phyloP scores from a whole-genome alignment of 2,888 invertebrate species.

The Nebria salina region DNA sequence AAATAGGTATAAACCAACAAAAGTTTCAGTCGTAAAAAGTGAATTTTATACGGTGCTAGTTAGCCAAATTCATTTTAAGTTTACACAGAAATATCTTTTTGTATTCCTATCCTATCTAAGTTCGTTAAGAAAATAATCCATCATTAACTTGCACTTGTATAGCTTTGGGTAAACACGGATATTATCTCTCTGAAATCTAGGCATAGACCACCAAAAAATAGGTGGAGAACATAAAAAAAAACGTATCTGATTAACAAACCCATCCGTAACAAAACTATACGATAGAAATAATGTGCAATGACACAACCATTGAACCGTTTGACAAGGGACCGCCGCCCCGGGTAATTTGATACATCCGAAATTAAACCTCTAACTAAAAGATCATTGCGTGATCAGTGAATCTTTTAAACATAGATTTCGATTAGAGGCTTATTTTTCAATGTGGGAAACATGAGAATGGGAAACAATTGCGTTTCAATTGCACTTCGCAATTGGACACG shows the following conservation, averaged over 20 bases:
- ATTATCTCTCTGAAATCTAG: not conserved
- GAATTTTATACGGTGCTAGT: too few relatives aligned
- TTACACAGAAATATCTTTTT: too few relatives aligned
- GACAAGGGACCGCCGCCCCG: slow-evolving; percentile 36
- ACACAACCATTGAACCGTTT: slow-evolving; percentile 36
- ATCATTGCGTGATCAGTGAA: slow-evolving; percentile 38
- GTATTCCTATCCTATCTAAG: too few relatives aligned
- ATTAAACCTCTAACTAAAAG: slow-evolving; percentile 33
- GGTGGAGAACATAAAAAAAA: slow-evolving; percentile 26
- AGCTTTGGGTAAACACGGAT: not conserved
- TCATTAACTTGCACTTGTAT: not conserved
- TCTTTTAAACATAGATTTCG: slow-evolving; percentile 15
- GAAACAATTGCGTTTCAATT: not conserved
- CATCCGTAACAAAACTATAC: slow-evolving; percentile 20
- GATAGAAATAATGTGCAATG: slow-evolving; percentile 30
- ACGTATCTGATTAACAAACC: slow-evolving; percentile 28
- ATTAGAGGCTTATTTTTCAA: not conserved
- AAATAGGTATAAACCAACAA: not conserved
- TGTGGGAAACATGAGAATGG: not conserved
- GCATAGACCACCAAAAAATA: slow-evolving; percentile 40
- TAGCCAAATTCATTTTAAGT: too few relatives aligned
- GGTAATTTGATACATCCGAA: slow-evolving; percentile 38
- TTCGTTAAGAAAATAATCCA: too few relatives aligned
- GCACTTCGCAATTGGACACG: not conserved
- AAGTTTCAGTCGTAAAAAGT: not conserved